phyloP scores from a whole-genome alignment of 35 echinoderm and acorn worm genomes.

The Ophioderma brevispina region DNA sequence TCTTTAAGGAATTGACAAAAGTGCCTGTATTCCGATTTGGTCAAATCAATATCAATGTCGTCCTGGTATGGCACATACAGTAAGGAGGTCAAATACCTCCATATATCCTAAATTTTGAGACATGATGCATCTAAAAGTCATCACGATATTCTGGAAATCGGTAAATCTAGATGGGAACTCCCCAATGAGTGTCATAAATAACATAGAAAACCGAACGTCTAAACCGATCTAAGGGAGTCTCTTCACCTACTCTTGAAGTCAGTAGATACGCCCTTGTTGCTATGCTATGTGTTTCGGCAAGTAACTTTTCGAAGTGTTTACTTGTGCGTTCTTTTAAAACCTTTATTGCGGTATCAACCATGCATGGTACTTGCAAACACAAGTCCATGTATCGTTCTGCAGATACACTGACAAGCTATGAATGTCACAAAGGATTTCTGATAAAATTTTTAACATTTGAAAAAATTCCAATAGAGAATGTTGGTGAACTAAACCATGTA shows the following conservation, averaged over 20 bases:
- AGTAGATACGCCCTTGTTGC: background rate
- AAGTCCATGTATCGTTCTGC: background rate
- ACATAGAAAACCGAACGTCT: constrained; percentile 1
- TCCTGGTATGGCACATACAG: constrained; percentile 11
- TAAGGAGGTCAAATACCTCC: background rate
- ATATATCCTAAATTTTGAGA: constrained; percentile 12
- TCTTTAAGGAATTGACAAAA: constrained; percentile 20
- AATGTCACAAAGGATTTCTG: too few relatives aligned
- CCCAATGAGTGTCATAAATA: constrained; percentile 17
- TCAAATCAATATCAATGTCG: constrained; percentile 24
- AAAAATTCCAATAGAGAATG: too few relatives aligned
- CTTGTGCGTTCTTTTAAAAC: too few relatives aligned
- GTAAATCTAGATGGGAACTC: background rate
- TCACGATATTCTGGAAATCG: background rate
- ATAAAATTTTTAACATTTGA: too few relatives aligned
- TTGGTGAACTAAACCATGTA: too few relatives aligned
- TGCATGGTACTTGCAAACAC: background rate
- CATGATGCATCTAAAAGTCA: constrained; percentile 16
- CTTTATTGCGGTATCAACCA: background rate
- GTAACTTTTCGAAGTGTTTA: background rate
- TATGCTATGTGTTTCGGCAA: background rate
- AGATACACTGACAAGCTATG: too few relatives aligned
- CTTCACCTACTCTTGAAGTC: background rate
- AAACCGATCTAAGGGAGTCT: background rate
- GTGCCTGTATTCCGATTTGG: constrained; percentile 23